Conservation (phyloP, 2,888 invertebrate genomes). For the Apocheima hispidaria region DNA sequence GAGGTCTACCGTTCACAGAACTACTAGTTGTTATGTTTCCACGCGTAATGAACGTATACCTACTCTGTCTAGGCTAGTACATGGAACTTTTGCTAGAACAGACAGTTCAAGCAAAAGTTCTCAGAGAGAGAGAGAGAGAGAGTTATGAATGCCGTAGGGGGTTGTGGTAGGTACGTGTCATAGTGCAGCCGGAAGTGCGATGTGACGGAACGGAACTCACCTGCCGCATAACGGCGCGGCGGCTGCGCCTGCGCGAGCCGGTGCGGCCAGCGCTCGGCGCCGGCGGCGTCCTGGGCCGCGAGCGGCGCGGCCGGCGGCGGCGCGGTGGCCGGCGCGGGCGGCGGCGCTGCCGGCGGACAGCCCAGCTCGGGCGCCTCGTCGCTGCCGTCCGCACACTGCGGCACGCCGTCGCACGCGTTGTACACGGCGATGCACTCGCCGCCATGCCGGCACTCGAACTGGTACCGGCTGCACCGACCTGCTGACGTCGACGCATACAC, state of each 20-base stretch:
- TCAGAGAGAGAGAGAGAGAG: no score
- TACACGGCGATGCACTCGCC: slow-evolving; percentile 97
- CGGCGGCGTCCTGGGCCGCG: slow-evolving; percentile 20
- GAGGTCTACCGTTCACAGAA: no score
- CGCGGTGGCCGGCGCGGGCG: slow-evolving; percentile 40
- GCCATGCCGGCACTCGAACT: slow-evolving; percentile 94
- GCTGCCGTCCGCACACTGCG: slow-evolving; percentile 96
- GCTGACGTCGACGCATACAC: no score
- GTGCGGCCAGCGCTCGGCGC: slow-evolving; percentile 72
- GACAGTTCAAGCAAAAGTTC: no score
- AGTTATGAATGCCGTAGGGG: no score
- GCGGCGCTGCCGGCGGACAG: slow-evolving; percentile 86
- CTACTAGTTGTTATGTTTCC: no score
- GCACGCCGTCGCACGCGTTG: slow-evolving; percentile 97
- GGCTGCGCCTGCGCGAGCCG: slow-evolving; percentile 77
- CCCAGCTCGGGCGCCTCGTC: slow-evolving; percentile 95
- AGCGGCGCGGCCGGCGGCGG: slow-evolving; percentile 56
- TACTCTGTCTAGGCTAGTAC: no score
- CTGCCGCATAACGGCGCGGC: slow-evolving; percentile 60
- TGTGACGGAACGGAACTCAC: slow-evolving; percentile 39
- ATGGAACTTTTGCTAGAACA: no score
- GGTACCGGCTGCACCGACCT: slow-evolving; percentile 91
- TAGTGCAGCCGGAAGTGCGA: not conserved
- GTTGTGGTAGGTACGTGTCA: no score
- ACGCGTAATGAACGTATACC: no score